Base-by-base conservation (phyloP, 2,797 vertebrate genomes). In the Melanotaenia maccullochi region DNA sequence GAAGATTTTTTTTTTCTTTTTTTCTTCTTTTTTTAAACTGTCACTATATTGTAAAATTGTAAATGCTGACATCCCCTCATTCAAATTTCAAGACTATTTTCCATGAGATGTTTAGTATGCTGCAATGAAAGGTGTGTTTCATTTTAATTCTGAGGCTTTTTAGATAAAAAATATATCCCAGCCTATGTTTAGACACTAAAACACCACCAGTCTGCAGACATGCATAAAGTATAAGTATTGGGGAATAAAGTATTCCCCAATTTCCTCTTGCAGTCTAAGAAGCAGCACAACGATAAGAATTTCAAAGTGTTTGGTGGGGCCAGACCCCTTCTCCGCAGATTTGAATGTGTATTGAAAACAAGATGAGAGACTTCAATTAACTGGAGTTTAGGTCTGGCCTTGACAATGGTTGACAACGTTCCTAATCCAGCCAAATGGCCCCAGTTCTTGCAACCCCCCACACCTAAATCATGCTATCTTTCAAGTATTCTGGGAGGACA, bases 281-380 rank as follows among this genome's bases (percentile, higher is more conserved):
- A 64, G 71, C 75, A 75, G 78, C 57, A 54, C 56, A 71, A 75
- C n/a, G 63, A 75, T 67, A 42, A 64, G 66, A 59, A 68, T 75
- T 75, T 78, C 57, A 81, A 81, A 74, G 69, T 38, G 35, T 52
- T 49, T 18, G 2, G 44, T 40, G 73, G 83, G 20, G 81, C 78
- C 68, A 70, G 70, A 63, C 74, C 65, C 73, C 76, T 82, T 82
- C 78, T 79, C 81, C 65, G 55, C 73, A 65, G 65, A 71, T 78
- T 56, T 36, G 65, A 38, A 87, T 93, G 90, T 86, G 89, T 93
- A 90, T 90, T 92, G 84, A 66, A 64, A 73, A 71, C 57, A 67
- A 63, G 72, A 71, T 44, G 24, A 28, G 65, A 69, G 82, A 79
- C 85, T 76, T 73, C 73, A 78, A 79, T 71, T 71, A 79, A 70